phyloP scores from a whole-genome alignment of 2,888 invertebrate genomes.

The Dioctria linearis region DNA sequence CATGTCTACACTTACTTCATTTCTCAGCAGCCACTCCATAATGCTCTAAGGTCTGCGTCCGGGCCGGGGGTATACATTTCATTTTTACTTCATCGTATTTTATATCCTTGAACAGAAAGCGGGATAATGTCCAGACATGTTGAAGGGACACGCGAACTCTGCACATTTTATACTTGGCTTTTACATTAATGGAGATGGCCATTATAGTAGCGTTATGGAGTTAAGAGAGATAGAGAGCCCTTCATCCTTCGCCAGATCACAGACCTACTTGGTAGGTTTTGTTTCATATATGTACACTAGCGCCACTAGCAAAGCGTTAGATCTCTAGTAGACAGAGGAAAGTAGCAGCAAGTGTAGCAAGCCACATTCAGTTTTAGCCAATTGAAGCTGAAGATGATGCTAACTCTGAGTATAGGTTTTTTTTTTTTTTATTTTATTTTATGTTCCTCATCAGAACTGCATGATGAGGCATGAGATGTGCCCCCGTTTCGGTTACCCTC shows the following conservation, averaged over 20 bases:
- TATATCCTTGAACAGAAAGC: slow-evolving; percentile 7
- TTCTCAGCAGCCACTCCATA: neutral
- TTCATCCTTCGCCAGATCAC: neutral
- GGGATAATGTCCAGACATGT: slow-evolving; percentile 24
- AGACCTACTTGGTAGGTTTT: neutral
- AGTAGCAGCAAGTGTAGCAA: slow-evolving; percentile 2
- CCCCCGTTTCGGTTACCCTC: slow-evolving; percentile 2
- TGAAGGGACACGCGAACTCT: slow-evolving; percentile 30
- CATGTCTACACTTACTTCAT: neutral
- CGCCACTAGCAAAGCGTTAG: neutral
- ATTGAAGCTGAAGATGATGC: slow-evolving; percentile 8
- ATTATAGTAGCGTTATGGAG: neutral
- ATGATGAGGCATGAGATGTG: slow-evolving; percentile 23
- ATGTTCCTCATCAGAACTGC: slow-evolving; percentile 36
- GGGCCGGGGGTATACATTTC: slow-evolving; percentile 26
- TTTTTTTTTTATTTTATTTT: slow-evolving; percentile 31
- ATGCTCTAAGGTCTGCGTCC: neutral
- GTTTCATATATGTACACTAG: neutral
- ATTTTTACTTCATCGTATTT: slow-evolving; percentile 39
- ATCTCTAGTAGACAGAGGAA: neutral
- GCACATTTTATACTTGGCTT: slow-evolving; percentile 31
- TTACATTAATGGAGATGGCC: slow-evolving; percentile 39
- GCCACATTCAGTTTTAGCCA: neutral
- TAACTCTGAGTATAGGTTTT: neutral
- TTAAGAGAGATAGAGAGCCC: too few species aligned